A percentile compares a stretch with the other conserved stretches of the same genome.
phyloP scores from a whole-genome alignment of 2,888 invertebrate genomes.

The Tineola bisselliella region DNA sequence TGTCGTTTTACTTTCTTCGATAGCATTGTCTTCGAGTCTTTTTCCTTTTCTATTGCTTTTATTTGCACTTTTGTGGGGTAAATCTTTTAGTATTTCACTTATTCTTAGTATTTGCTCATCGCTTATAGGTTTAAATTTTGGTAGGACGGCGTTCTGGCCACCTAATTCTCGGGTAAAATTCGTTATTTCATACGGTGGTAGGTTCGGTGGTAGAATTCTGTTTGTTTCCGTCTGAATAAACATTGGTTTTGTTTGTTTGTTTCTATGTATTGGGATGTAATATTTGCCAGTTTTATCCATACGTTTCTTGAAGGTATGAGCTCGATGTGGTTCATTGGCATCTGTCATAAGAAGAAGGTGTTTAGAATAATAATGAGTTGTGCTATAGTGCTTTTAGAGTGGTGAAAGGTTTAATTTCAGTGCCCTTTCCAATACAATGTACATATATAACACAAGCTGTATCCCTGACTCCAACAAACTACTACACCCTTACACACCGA shows the following conservation, averaged over 20 bases:
- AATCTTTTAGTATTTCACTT: constrained; percentile 42
- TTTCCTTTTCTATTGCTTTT: constrained; percentile 30
- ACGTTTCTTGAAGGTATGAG: constrained; percentile 31
- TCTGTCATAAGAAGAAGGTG: constrained; percentile 33
- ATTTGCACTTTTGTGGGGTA: constrained; percentile 25
- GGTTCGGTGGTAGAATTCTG: constrained; percentile 17
- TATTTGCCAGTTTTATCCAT: constrained; percentile 20
- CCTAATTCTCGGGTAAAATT: constrained; percentile 23
- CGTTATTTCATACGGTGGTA: constrained; percentile 32
- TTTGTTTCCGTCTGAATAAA: constrained; percentile 43
- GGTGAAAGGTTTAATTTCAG: too few relatives aligned
- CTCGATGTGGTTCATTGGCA: constrained; percentile 60
- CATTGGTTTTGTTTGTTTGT: constrained; percentile 42
- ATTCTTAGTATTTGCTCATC: constrained; percentile 52
- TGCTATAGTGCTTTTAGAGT: background rate
- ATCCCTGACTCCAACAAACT: too few relatives aligned
- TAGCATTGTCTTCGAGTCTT: constrained; percentile 24
- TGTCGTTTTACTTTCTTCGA: constrained; percentile 19
- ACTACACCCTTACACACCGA: too few relatives aligned
- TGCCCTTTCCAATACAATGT: too few relatives aligned
- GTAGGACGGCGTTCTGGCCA: constrained; percentile 32
- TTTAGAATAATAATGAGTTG: background rate
- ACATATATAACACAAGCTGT: too few relatives aligned
- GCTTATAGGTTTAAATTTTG: constrained; percentile 53
- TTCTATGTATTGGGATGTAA: constrained; percentile 21